phyloP scores from a whole-genome alignment of 2,888 invertebrate species.

The Cephus spinipes region DNA sequence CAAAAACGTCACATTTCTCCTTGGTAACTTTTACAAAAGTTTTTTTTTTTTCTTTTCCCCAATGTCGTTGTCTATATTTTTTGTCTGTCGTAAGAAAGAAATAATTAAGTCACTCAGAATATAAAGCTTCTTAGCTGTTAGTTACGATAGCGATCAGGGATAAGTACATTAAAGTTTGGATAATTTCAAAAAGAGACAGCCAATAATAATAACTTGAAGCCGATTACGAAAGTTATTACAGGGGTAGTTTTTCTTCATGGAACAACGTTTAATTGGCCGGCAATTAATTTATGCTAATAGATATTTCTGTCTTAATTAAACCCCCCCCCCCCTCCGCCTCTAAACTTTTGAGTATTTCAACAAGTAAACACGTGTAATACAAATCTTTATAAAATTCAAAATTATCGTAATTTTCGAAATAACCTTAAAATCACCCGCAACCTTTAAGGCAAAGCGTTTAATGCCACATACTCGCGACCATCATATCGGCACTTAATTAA shows the following conservation, averaged over 20 bases:
- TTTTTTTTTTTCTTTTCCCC: too few relatives aligned
- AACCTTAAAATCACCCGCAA: neutral
- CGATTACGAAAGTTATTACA: neutral
- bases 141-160: neutral
- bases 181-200: neutral
- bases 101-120: neutral
- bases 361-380: neutral
- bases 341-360: neutral
- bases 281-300: neutral
- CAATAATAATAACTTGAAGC: neutral
- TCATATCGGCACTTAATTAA: neutral
- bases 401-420: neutral
- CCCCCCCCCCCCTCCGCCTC: accelerated
- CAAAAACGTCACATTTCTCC: too few relatives aligned
- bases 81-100: neutral
- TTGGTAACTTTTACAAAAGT: too few relatives aligned
- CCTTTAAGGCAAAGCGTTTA: neutral
- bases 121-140: neutral
- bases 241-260: neutral
- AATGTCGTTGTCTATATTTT: too few relatives aligned
- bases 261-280: neutral
- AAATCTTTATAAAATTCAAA: neutral
- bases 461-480: neutral
- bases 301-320: neutral
- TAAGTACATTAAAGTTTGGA: neutral